Evolutionary conservation across 1,140 invertebrate species (phyloP).

Genomic region (Mylabris phalerata): DNA sequence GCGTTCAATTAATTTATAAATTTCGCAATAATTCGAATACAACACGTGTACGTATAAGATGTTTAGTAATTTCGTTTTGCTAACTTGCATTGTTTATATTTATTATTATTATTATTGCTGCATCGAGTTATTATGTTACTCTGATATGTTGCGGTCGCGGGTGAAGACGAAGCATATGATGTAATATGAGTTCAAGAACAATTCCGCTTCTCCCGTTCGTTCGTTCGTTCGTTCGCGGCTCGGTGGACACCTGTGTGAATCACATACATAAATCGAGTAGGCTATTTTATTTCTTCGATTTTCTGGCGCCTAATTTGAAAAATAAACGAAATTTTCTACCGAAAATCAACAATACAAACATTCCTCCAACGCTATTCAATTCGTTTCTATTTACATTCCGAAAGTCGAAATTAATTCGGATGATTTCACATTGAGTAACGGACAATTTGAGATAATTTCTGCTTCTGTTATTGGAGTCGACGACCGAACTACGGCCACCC

Average conservation of each 20-base stretch:
- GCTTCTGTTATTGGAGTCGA: too few relatives aligned
- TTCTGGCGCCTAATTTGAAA: conserved; percentile 17
- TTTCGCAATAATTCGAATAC: not conserved
- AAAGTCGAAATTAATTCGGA: too few relatives aligned
- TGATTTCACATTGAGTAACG: too few relatives aligned
- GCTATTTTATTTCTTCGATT: not conserved
- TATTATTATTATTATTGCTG: not conserved
- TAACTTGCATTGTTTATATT: too few relatives aligned
- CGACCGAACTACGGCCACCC: too few relatives aligned
- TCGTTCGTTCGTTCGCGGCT: not conserved
- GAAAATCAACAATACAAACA: too few relatives aligned
- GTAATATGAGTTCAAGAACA: conserved; percentile 34
- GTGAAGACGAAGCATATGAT: conserved; percentile 20
- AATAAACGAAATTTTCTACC: not conserved
- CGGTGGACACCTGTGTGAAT: conserved; percentile 37
- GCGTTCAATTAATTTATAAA: not conserved
- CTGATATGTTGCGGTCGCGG: conserved; percentile 9
- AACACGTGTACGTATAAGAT: not conserved
- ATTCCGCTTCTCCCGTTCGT: conserved; percentile 20
- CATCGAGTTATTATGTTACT: conserved; percentile 11
- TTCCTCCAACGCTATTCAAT: too few relatives aligned
- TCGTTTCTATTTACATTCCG: too few relatives aligned
- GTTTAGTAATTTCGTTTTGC: too few relatives aligned
- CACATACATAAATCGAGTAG: conserved; percentile 13
- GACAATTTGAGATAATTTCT: too few relatives aligned